A percentile compares a stretch with the other conserved stretches of the same genome.
Conservation (phyloP, 2,888 invertebrate genomes). For the Megalurothrips usitatus region DNA sequence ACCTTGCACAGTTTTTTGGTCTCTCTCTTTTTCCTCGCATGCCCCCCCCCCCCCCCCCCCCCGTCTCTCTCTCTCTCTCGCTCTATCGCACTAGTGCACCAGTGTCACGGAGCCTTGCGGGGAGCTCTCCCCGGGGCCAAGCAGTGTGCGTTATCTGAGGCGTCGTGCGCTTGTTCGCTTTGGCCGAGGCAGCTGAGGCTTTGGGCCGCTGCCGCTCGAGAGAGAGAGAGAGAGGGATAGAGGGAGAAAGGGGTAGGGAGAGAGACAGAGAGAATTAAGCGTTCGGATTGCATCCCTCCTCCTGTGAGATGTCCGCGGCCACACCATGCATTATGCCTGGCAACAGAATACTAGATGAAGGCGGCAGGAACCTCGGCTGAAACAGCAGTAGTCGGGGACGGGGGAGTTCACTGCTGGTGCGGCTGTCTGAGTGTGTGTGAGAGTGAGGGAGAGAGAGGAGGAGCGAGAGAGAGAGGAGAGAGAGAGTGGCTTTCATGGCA, state of each 20-base stretch:
- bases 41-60: background rate
- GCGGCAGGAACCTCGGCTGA: too few species aligned
- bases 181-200: background rate
- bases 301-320: too few species aligned
- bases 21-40: background rate
- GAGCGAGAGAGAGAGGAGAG: too few species aligned
- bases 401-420: background rate
- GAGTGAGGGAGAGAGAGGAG: background rate
- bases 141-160: too few species aligned
- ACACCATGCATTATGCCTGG: too few species aligned
- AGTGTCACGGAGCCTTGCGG: too few species aligned
- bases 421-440: background rate
- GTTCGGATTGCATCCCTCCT: background rate
- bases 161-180: background rate
- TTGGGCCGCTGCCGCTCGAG: background rate
- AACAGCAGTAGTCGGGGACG: too few species aligned
- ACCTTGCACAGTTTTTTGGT: background rate
- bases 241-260: background rate
- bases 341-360: too few species aligned
- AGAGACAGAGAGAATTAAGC: background rate
- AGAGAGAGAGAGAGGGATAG: slow-evolving; percentile 12
- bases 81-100: too few species aligned
- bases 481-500: too few species aligned
- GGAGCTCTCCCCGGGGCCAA: too few species aligned
- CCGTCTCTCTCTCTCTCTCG: background rate